Percentiles rank a stretch among this genome's conserved stretches.
phyloP scores from a whole-genome alignment of 92 coral and sea anemone genomes.

The Ricordea florida region DNA sequence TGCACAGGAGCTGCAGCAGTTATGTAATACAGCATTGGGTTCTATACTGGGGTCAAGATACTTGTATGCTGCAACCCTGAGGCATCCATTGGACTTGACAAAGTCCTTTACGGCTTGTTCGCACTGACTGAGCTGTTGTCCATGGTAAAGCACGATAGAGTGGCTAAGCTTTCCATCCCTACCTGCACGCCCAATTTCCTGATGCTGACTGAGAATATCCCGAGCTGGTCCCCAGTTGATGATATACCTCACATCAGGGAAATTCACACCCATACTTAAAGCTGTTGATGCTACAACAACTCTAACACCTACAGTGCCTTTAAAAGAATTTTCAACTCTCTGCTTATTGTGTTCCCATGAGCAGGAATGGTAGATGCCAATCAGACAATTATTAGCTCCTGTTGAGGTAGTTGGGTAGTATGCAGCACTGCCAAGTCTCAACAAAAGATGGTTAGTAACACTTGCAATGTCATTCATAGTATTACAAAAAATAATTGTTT shows the following conservation, averaged over 20 bases:
- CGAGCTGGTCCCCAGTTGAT: conserved; percentile 29
- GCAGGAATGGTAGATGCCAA: conserved; percentile 2
- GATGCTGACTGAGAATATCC: conserved; percentile 13
- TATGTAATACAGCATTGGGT: no score
- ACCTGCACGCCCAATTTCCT: conserved; percentile 25
- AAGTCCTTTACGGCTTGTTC: conserved; percentile 10
- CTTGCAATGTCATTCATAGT: conserved; percentile 12
- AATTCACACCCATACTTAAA: conserved; percentile 24
- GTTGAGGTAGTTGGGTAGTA: background rate
- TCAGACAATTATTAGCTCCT: conserved; percentile 12
- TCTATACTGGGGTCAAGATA: no score
- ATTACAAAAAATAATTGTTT: conserved; percentile 23
- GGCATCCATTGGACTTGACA: conserved; percentile 1
- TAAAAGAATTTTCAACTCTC: conserved; percentile 12
- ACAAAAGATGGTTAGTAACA: background rate
- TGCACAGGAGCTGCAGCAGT: conserved; percentile 22
- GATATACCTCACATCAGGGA: conserved; percentile 29
- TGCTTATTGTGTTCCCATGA: conserved; percentile 4
- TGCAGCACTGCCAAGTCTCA: background rate
- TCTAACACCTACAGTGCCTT: conserved; percentile 4
- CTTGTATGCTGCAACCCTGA: conserved; percentile 24
- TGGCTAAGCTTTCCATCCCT: conserved; percentile 27
- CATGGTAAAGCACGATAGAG: background rate
- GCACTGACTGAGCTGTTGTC: conserved; percentile 9
- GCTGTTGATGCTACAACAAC: conserved; percentile 35